These are phyloP conservation scores for Spea multiplicata DNA, from an alignment of 2,113 vertebrate species.

Conservation along the genomic window DNA sequence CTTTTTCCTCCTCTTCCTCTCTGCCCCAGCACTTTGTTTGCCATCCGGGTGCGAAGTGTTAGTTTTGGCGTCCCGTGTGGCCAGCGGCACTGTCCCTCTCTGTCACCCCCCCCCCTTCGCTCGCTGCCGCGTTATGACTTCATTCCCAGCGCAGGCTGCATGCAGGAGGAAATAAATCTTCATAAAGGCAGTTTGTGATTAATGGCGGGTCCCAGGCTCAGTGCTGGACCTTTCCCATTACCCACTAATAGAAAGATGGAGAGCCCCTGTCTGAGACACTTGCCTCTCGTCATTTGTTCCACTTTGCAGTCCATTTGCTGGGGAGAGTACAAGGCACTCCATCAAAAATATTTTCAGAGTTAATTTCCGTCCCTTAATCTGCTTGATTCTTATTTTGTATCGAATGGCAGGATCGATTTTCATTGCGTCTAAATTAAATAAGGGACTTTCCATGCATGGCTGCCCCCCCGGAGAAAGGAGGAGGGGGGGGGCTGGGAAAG, in stretches of 20 bases:
- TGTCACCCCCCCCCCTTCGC: conserved; percentile 6
- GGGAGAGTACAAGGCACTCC: conserved; percentile 87
- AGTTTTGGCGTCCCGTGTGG: conserved; percentile 26
- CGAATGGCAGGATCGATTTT: conserved; percentile 92
- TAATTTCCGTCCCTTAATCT: conserved; percentile 93
- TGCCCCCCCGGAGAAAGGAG: conserved; percentile 64
- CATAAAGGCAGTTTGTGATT: conserved; percentile 92
- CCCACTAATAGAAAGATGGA: conserved; percentile 95
- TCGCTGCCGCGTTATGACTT: conserved; percentile 50
- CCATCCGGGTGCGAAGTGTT: conserved; percentile 21
- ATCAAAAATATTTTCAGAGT: conserved; percentile 95
- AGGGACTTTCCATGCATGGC: conserved; percentile 65
- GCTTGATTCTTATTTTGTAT: conserved; percentile 91
- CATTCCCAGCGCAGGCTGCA: conserved; percentile 46
- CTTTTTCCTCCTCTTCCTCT: neutral
- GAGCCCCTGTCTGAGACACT: conserved; percentile 91
- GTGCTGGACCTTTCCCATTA: conserved; percentile 93
- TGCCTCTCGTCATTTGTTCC: conserved; percentile 96
- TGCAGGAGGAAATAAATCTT: conserved; percentile 82
- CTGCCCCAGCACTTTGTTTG: neutral
- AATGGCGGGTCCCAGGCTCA: conserved; percentile 86
- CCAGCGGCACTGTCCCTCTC: conserved; percentile 26
- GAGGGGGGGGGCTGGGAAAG: conserved; percentile 42
- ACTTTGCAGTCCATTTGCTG: conserved; percentile 96
- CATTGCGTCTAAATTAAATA: conserved; percentile 92